phyloP scores from a whole-genome alignment of 2,797 vertebrate species.

The Neostethus bicornis region DNA sequence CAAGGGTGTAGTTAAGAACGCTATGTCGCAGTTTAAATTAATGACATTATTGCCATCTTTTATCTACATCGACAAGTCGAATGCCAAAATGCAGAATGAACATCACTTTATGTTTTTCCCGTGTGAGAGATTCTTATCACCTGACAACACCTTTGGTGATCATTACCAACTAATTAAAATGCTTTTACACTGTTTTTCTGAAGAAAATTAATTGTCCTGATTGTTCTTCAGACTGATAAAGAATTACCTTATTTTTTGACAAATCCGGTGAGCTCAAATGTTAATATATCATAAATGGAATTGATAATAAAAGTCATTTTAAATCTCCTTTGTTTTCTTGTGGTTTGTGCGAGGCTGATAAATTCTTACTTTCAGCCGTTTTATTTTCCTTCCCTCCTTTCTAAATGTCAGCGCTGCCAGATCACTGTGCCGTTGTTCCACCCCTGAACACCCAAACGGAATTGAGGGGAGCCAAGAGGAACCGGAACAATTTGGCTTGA shows the following conservation, averaged over 20 bases:
- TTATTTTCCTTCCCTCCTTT: slow-evolving; percentile 60
- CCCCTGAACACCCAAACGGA: slow-evolving; percentile 75
- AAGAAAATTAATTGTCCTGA: neutral
- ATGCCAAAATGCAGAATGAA: too few relatives aligned
- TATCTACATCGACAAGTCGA: too few relatives aligned
- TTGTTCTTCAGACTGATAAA: neutral
- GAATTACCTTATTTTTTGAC: neutral
- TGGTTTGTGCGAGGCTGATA: slow-evolving; percentile 48
- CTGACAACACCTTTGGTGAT: slow-evolving; percentile 8
- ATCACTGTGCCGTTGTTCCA: slow-evolving; percentile 71
- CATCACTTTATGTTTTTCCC: too few relatives aligned
- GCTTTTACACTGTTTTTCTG: neutral
- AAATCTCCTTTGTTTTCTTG: slow-evolving; percentile 27
- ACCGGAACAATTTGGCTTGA: slow-evolving; percentile 81
- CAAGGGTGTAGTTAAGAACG: too few relatives aligned
- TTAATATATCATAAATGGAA: too few relatives aligned
- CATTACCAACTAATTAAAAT: slow-evolving; percentile 2
- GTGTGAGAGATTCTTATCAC: too few relatives aligned
- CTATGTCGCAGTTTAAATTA: too few relatives aligned
- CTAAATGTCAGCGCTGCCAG: slow-evolving; percentile 74
- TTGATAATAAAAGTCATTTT: slow-evolving; percentile 12
- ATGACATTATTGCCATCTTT: too few relatives aligned
- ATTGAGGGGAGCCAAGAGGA: slow-evolving; percentile 80
- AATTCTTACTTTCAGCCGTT: slow-evolving; percentile 63
- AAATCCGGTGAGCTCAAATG: too few relatives aligned